Evolutionary conservation across 2,113 vertebrate genomes (phyloP).

Genomic region (Aspiorhynchus laticeps): DNA sequence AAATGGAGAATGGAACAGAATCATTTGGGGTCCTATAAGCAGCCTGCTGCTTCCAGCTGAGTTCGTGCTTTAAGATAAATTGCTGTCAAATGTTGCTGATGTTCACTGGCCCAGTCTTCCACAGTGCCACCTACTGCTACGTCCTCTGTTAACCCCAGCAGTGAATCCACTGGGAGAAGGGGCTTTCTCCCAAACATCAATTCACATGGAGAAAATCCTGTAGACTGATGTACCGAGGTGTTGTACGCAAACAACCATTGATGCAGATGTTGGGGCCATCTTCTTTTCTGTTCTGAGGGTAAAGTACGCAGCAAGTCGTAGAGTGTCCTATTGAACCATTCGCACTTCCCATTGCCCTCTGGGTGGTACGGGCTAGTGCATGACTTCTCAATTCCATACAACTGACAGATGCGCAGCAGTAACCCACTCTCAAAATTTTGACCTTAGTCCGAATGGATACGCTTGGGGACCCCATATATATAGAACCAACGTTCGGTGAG

Average conservation of each 20-base stretch:
- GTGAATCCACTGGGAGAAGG: neutral
- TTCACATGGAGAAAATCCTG: slow-evolving; percentile 18
- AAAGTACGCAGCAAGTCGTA: slow-evolving; percentile 25
- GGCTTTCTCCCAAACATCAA: slow-evolving; percentile 16
- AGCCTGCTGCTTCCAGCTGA: slow-evolving; percentile 13
- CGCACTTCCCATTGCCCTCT: neutral
- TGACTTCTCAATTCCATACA: slow-evolving; percentile 38
- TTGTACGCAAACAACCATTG: slow-evolving; percentile 2
- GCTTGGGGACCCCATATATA: neutral
- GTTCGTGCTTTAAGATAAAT: neutral
- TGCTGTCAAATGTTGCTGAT: neutral
- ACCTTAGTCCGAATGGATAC: slow-evolving; percentile 9
- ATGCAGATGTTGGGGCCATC: slow-evolving; percentile 6
- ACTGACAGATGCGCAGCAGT: neutral
- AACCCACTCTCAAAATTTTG: slow-evolving; percentile 6
- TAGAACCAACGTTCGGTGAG: neutral
- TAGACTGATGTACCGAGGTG: slow-evolving; percentile 1
- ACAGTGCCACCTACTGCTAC: neutral
- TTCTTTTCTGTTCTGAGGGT: neutral
- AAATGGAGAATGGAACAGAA: no score
- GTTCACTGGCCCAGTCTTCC: neutral
- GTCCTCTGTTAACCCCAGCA: neutral
- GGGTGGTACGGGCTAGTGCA: neutral
- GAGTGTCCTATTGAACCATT: slow-evolving; percentile 6
- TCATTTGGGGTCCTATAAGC: no score